Conservation (phyloP, 2,888 invertebrate genomes). For the Coenonympha glycerion region DNA sequence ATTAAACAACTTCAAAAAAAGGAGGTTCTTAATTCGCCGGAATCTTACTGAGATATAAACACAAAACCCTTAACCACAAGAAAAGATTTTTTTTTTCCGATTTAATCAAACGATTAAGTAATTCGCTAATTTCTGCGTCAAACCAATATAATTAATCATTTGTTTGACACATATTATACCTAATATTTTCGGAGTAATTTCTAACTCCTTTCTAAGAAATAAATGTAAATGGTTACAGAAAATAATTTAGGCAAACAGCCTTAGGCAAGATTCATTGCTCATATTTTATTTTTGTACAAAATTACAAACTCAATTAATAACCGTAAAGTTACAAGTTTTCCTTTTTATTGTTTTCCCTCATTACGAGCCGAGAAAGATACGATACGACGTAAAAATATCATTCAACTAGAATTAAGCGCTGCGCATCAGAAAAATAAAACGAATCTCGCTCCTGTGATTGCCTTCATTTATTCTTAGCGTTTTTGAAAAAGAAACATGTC, state of each 20-base stretch:
- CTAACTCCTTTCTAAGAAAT: too few relatives aligned
- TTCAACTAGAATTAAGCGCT: slow-evolving; percentile 23
- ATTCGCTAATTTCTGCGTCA: too few relatives aligned
- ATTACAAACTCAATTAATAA: neutral
- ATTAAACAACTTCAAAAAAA: too few relatives aligned
- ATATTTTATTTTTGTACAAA: neutral
- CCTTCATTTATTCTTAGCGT: slow-evolving; percentile 44
- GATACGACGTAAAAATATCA: slow-evolving; percentile 5
- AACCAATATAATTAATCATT: too few relatives aligned
- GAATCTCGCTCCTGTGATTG: slow-evolving; percentile 33
- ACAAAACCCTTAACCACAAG: too few relatives aligned
- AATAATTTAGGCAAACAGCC: neutral
- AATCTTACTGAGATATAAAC: too few relatives aligned
- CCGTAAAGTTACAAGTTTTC: neutral
- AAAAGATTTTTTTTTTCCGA: too few relatives aligned
- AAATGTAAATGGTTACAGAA: too few relatives aligned
- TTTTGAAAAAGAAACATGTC: slow-evolving; percentile 33
- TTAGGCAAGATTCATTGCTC: neutral
- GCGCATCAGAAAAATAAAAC: slow-evolving; percentile 35
- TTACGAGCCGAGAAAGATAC: neutral
- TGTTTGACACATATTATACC: too few relatives aligned
- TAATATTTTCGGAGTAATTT: too few relatives aligned
- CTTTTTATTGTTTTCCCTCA: neutral
- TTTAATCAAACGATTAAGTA: too few relatives aligned
- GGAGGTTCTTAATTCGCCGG: too few relatives aligned